Percentiles rank a stretch among this genome's conserved stretches.
These are phyloP conservation scores for Micrastur ruficollis DNA, from an alignment of 2,797 vertebrate species.

Conservation along the genomic window DNA sequence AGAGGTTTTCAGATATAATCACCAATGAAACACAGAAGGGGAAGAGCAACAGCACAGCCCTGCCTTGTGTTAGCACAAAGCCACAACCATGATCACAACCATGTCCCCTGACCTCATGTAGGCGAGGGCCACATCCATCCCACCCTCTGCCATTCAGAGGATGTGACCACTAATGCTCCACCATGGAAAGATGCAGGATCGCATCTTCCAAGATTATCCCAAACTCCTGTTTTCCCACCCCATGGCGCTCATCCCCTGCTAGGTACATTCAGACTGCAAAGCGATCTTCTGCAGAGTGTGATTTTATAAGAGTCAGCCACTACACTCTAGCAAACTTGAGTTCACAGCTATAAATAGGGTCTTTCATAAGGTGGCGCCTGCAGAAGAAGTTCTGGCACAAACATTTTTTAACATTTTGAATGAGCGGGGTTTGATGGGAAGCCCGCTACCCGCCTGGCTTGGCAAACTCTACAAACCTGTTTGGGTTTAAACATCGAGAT, in stretches of 20 bases:
- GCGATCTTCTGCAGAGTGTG: background rate
- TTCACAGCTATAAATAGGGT: slow-evolving; percentile 38
- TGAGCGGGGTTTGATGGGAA: slow-evolving; percentile 48
- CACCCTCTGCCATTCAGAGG: background rate
- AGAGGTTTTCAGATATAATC: background rate
- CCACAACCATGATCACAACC: background rate
- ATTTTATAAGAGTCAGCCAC: background rate
- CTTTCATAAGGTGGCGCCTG: slow-evolving; percentile 1
- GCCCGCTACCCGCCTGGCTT: slow-evolving; percentile 41
- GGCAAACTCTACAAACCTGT: slow-evolving; percentile 53
- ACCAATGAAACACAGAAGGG: background rate
- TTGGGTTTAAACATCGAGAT: slow-evolving; percentile 57
- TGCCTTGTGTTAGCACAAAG: background rate
- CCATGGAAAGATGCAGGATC: background rate
- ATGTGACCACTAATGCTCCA: background rate
- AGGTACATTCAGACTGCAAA: background rate
- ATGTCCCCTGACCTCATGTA: fast-evolving
- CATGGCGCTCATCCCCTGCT: fast-evolving
- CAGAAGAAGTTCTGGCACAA: slow-evolving; percentile 46
- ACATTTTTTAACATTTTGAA: slow-evolving; percentile 14
- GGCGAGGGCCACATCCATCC: background rate
- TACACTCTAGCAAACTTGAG: background rate
- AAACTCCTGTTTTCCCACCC: background rate
- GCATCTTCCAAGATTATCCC: background rate
- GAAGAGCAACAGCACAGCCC: background rate